Evolutionary conservation across 2,797 vertebrate genomes (phyloP).

Genomic region (Channa striata): DNA sequence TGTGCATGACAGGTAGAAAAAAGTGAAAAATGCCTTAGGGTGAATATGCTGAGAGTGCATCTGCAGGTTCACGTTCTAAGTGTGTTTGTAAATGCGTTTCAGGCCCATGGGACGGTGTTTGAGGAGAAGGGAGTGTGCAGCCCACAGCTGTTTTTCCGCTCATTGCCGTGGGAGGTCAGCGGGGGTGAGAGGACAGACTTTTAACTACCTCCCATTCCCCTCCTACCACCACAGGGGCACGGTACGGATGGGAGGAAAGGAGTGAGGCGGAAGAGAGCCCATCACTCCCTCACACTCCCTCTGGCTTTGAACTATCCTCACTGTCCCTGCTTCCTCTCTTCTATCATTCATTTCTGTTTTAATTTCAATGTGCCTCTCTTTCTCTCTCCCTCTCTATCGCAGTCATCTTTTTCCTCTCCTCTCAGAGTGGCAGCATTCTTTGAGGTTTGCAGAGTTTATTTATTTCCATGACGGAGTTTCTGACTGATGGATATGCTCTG

Average conservation of each 20-base stretch:
- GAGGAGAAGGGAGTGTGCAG: slow-evolving; percentile 61
- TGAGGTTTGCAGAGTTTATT: slow-evolving; percentile 67
- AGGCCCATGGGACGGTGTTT: slow-evolving; percentile 49
- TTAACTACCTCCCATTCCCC: slow-evolving; percentile 55
- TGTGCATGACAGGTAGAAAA: slow-evolving; percentile 11
- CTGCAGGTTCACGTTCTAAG: slow-evolving; percentile 48
- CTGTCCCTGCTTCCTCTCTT: slow-evolving; percentile 28
- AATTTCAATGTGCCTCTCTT: slow-evolving; percentile 23
- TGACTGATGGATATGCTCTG: slow-evolving; percentile 57
- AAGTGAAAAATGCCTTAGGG: slow-evolving; percentile 13
- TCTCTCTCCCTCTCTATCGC: slow-evolving; percentile 44
- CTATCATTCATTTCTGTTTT: slow-evolving; percentile 24
- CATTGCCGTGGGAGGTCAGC: slow-evolving; percentile 61
- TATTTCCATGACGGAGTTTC: slow-evolving; percentile 61
- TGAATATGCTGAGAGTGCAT: slow-evolving; percentile 36
- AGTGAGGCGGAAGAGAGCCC: slow-evolving; percentile 19
- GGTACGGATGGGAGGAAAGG: slow-evolving; percentile 31
- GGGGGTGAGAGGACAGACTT: slow-evolving; percentile 68
- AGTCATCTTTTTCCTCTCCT: slow-evolving; percentile 41
- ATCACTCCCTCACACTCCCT: neutral
- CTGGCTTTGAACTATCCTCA: slow-evolving; percentile 59
- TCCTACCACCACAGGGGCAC: slow-evolving; percentile 38
- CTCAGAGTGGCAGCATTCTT: slow-evolving; percentile 50
- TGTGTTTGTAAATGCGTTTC: slow-evolving; percentile 42
- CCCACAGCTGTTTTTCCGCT: slow-evolving; percentile 78